A percentile compares a stretch with the other conserved stretches of the same genome.
phyloP scores from a whole-genome alignment of 2,888 invertebrate species.

The Trichogramma evanescens region DNA sequence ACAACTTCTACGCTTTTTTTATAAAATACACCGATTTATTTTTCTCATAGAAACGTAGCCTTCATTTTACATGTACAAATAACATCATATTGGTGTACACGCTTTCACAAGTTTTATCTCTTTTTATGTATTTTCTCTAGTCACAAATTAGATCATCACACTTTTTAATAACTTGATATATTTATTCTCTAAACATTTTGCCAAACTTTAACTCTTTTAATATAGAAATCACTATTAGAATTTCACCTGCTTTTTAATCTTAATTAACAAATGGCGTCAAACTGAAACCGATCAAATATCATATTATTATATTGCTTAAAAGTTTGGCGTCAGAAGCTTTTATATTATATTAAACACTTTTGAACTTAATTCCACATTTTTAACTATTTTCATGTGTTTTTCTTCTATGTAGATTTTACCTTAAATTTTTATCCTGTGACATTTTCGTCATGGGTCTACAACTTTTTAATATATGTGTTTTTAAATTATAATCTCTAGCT shows the following conservation, averaged over 20 bases:
- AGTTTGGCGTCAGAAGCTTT: no score
- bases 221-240: conserved; percentile 16
- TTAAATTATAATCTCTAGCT: background rate
- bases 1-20: no score
- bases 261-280: no score
- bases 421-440: background rate
- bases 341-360: no score
- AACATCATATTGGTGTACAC: no score
- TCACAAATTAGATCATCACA: conserved; percentile 11
- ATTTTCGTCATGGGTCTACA: no score
- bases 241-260: conserved; percentile 7
- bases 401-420: background rate
- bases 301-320: no score
- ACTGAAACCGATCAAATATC: no score
- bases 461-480: background rate
- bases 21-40: no score
- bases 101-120: conserved; percentile 7
- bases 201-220: conserved; percentile 25
- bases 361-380: no score
- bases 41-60: no score
- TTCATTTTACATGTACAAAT: no score
- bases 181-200: conserved; percentile 14
- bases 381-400: background rate
- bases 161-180: conserved; percentile 15
- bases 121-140: conserved; percentile 14